Evolutionary conservation across 2,113 vertebrate genomes (phyloP).

Genomic region (Onychorhynchus coronatus): DNA sequence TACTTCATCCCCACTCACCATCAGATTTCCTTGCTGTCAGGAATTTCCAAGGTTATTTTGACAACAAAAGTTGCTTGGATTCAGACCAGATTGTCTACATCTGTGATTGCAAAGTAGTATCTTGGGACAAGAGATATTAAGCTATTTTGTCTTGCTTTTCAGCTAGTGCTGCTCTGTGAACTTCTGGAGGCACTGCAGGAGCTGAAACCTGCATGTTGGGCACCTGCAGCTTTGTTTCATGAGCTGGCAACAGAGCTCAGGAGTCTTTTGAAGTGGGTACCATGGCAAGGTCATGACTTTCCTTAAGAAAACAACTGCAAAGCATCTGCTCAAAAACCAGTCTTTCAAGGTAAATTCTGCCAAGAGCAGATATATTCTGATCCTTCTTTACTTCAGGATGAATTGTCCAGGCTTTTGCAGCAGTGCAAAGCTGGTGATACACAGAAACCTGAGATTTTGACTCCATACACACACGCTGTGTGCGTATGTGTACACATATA

Average conservation of each 20-base stretch:
- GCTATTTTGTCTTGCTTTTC: background rate
- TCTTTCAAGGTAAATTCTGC: background rate
- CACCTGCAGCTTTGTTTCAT: background rate
- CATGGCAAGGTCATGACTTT: background rate
- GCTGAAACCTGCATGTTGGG: background rate
- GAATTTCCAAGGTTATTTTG: slow-evolving; percentile 41
- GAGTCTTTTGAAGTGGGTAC: background rate
- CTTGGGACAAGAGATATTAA: background rate
- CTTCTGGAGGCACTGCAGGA: background rate
- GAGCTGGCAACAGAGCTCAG: background rate
- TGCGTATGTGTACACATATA: background rate
- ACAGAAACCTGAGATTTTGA: background rate
- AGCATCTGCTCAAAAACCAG: background rate
- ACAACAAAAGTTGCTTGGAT: slow-evolving; percentile 20
- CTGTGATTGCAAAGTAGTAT: background rate
- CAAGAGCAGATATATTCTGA: background rate
- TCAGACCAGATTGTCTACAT: background rate
- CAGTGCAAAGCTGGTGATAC: background rate
- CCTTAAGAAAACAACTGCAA: background rate
- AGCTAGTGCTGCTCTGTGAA: background rate
- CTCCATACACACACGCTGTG: too few species aligned
- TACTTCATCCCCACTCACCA: background rate
- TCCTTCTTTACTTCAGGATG: background rate
- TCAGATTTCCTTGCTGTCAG: background rate
- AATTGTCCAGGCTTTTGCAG: background rate